Evolutionary conservation across 2,888 invertebrate species (phyloP).

Genomic region (Clitarchus hookeri): DNA sequence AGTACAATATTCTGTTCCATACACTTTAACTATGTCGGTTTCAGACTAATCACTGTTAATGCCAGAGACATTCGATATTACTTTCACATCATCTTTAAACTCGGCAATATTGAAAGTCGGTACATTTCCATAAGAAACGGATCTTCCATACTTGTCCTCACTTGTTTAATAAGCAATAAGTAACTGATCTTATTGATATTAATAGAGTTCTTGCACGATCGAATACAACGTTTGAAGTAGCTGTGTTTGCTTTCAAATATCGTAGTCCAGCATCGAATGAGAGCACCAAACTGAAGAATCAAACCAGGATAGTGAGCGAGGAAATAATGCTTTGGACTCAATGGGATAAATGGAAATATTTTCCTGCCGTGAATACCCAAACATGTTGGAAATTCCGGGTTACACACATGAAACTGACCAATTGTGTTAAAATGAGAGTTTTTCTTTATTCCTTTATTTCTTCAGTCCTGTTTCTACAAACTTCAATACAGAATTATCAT

Average conservation of each 20-base stretch:
- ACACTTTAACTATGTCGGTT: too few species aligned
- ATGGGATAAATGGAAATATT: conserved; percentile 22
- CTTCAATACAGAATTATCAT: neutral
- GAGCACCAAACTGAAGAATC: conserved; percentile 25
- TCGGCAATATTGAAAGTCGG: neutral
- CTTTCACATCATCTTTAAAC: neutral
- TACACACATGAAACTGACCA: conserved; percentile 15
- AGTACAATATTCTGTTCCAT: neutral
- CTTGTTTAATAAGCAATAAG: conserved; percentile 3
- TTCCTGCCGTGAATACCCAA: conserved; percentile 22
- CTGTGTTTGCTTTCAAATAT: conserved; percentile 30
- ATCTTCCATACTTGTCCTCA: neutral
- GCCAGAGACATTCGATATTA: neutral
- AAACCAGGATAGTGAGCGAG: conserved; percentile 28
- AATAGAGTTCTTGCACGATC: conserved; percentile 26
- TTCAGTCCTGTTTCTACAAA: neutral
- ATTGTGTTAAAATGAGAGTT: conserved; percentile 24
- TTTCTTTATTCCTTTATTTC: neutral
- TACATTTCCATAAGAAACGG: neutral
- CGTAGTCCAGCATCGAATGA: conserved; percentile 31
- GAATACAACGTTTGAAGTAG: conserved; percentile 24
- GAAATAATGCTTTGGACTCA: conserved; percentile 32
- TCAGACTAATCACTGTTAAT: neutral
- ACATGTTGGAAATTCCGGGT: conserved; percentile 28
- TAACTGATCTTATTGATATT: conserved; percentile 23